phyloP scores from a whole-genome alignment of 2,888 invertebrate genomes.

The Lycophotia porphyrea region DNA sequence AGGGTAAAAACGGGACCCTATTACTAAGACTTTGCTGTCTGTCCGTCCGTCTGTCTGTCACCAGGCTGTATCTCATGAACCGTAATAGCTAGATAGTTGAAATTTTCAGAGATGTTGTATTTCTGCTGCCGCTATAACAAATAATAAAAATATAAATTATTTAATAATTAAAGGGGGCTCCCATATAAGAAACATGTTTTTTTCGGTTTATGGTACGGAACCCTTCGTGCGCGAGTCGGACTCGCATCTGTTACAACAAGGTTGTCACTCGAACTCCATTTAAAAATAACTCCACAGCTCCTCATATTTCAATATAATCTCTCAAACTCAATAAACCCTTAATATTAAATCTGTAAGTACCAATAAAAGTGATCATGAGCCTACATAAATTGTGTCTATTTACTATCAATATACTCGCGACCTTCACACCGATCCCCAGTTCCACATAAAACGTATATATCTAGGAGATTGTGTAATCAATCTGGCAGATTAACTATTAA shows the following conservation, averaged over 20 bases:
- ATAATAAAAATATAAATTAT: too few relatives aligned
- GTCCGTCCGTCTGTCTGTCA: too few relatives aligned
- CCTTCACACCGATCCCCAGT: slow-evolving; percentile 12
- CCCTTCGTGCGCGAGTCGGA: too few relatives aligned
- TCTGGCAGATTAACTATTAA: slow-evolving; percentile 47
- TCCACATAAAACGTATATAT: slow-evolving; percentile 45
- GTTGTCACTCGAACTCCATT: slow-evolving; percentile 4
- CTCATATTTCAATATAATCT: slow-evolving; percentile 31
- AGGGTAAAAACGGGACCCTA: too few relatives aligned
- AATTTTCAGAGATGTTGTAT: too few relatives aligned
- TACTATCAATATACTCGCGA: slow-evolving; percentile 38
- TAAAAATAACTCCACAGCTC: background rate
- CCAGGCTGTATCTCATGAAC: too few relatives aligned
- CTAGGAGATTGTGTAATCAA: slow-evolving; percentile 51
- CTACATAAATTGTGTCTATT: slow-evolving; percentile 52
- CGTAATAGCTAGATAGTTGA: too few relatives aligned
- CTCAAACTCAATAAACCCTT: slow-evolving; percentile 20
- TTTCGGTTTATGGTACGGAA: too few relatives aligned
- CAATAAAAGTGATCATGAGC: slow-evolving; percentile 38
- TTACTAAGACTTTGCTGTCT: too few relatives aligned
- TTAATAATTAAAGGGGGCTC: too few relatives aligned
- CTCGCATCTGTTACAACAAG: background rate
- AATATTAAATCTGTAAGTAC: slow-evolving; percentile 40
- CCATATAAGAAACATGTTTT: too few relatives aligned
- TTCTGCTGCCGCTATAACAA: too few relatives aligned